Conservation (phyloP, 2,888 invertebrate genomes). For the Stegana nigrithorax region DNA sequence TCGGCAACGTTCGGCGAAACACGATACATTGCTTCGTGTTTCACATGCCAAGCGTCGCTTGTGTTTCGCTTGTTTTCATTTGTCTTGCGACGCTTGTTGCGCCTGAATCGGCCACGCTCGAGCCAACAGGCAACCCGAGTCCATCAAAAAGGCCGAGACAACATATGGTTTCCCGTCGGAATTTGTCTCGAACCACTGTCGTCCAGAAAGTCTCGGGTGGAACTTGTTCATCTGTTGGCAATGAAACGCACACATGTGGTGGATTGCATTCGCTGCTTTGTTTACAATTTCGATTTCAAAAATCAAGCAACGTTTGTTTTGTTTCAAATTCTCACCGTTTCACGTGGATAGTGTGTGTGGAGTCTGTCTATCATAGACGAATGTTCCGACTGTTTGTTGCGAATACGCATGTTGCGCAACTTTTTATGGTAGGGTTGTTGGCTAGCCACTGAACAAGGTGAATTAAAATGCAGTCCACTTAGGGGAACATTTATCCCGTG, state of each 20-base stretch:
- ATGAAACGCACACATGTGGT: constrained; percentile 40
- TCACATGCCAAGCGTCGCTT: constrained; percentile 18
- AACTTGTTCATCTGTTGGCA: constrained; percentile 5
- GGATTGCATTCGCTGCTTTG: constrained; percentile 37
- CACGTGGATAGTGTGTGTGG: constrained; percentile 9
- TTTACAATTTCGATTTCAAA: constrained; percentile 24
- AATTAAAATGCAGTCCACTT: no score
- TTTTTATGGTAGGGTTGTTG: no score
- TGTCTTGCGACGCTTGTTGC: constrained; percentile 38
- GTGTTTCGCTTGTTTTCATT: background rate
- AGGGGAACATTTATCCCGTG: no score
- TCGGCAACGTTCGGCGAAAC: background rate
- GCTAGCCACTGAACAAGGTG: no score
- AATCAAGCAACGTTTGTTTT: constrained; percentile 22
- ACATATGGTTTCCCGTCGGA: no score
- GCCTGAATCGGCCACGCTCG: constrained; percentile 19
- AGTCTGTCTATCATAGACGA: background rate
- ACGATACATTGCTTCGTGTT: constrained; percentile 11
- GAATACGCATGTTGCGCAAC: background rate
- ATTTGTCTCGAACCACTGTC: no score
- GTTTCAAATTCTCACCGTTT: constrained; percentile 23
- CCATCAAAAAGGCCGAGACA: no score
- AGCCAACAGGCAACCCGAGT: no score
- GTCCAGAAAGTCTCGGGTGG: no score
- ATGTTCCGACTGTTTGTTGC: background rate